phyloP scores from a whole-genome alignment of 1,140 invertebrate genomes.

The Portunus trituberculatus region DNA sequence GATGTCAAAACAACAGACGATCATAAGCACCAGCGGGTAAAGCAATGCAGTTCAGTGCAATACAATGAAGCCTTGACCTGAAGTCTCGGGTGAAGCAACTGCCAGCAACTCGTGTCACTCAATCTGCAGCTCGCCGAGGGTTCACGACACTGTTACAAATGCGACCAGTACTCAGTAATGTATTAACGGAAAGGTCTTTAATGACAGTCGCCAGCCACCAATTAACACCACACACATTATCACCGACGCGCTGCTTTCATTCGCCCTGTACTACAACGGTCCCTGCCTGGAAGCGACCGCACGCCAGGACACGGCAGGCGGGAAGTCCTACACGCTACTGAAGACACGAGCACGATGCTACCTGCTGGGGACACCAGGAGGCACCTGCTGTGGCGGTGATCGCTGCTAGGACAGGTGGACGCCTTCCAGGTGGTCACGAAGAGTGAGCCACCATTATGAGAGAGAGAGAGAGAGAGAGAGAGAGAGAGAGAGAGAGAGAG shows the following conservation, averaged over 20 bases:
- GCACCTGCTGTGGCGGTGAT: not conserved
- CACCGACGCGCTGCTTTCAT: not conserved
- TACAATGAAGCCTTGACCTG: not conserved
- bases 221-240: not conserved
- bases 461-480: slow-evolving; percentile 50
- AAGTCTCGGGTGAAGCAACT: not conserved
- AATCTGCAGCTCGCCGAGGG: not conserved
- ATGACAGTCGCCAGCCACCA: not conserved
- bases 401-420: not conserved
- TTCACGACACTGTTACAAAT: not conserved
- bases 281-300: not conserved
- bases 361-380: not conserved
- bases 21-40: not conserved
- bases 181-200: not conserved
- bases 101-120: not conserved
- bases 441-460: not conserved
- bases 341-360: not conserved
- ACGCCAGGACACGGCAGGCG: not conserved
- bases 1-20: not conserved
- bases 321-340: not conserved
- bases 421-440: not conserved
- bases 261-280: not conserved
- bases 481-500: slow-evolving; percentile 50
- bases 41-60: not conserved
- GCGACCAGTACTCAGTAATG: not conserved